Conservation (phyloP, 2,797 vertebrate genomes). For the Pitangus sulphuratus region DNA sequence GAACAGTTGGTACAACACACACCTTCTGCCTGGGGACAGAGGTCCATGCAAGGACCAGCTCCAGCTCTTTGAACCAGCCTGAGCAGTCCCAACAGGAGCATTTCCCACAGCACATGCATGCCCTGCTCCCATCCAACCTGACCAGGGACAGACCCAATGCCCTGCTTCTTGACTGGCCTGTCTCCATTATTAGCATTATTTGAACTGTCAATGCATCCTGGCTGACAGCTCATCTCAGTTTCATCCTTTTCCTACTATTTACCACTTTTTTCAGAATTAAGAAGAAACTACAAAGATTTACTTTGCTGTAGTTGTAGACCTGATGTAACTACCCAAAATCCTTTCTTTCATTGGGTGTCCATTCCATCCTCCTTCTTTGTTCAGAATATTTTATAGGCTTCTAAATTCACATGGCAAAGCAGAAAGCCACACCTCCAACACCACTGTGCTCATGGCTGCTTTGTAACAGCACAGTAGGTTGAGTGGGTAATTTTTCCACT, state of each 20-base stretch:
- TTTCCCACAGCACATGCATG: neutral
- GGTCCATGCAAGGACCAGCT: fast-evolving
- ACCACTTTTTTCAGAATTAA: neutral
- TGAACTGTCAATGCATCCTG: neutral
- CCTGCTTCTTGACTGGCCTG: neutral
- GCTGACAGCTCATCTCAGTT: neutral
- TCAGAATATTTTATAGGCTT: neutral
- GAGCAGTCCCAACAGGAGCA: fast-evolving
- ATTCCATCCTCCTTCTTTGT: neutral
- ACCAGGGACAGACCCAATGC: fast-evolving
- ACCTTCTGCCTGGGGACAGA: neutral
- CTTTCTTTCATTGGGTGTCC: too few species aligned
- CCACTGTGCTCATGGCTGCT: fast-evolving
- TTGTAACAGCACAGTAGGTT: neutral
- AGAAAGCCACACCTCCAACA: neutral
- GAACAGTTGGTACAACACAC: neutral
- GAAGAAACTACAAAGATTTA: neutral
- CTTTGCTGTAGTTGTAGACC: neutral
- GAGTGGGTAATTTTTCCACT: too few species aligned
- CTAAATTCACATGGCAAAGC: neutral
- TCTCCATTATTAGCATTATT: neutral
- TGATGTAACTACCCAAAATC: neutral
- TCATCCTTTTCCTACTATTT: neutral
- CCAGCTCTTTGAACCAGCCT: neutral
- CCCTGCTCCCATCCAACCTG: neutral